Conservation (phyloP, 2,797 vertebrate genomes). For the Danio aesculapii region DNA sequence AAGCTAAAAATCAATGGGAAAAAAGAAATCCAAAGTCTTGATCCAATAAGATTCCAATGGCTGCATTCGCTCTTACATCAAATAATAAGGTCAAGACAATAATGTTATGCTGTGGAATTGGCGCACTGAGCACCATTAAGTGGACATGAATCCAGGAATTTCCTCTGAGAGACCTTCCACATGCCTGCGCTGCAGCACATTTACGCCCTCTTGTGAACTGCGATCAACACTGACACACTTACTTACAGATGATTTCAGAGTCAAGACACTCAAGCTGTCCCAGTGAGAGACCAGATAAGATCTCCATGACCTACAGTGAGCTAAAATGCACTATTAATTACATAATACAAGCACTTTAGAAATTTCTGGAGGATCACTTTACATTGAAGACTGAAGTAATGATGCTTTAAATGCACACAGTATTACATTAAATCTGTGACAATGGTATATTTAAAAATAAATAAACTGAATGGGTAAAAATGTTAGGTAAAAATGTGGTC, state of each 20-base stretch:
- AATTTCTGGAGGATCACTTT: too few relatives aligned
- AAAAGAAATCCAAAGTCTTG: too few relatives aligned
- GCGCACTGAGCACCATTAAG: neutral
- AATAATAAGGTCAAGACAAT: neutral
- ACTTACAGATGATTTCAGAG: neutral
- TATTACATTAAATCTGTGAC: too few relatives aligned
- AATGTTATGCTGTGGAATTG: neutral
- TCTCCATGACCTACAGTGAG: neutral
- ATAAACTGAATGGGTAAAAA: too few relatives aligned
- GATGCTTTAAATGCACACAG: too few relatives aligned
- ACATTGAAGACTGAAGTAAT: too few relatives aligned
- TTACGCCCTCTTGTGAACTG: slow-evolving; percentile 61
- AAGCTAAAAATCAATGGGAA: too few relatives aligned
- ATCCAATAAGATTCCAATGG: too few relatives aligned
- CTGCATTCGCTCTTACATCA: too few relatives aligned
- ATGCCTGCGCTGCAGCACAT: slow-evolving; percentile 39
- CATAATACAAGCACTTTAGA: neutral
- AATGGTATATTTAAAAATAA: too few relatives aligned
- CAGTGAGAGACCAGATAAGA: neutral
- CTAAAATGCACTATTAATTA: neutral
- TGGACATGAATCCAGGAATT: neutral
- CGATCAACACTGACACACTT: slow-evolving; percentile 31
- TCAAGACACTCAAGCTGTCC: neutral
- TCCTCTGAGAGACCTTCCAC: slow-evolving; percentile 12
- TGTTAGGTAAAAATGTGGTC: too few relatives aligned